Evolutionary conservation across 2,888 invertebrate genomes (phyloP).

Genomic region (Pedicia rivosa): DNA sequence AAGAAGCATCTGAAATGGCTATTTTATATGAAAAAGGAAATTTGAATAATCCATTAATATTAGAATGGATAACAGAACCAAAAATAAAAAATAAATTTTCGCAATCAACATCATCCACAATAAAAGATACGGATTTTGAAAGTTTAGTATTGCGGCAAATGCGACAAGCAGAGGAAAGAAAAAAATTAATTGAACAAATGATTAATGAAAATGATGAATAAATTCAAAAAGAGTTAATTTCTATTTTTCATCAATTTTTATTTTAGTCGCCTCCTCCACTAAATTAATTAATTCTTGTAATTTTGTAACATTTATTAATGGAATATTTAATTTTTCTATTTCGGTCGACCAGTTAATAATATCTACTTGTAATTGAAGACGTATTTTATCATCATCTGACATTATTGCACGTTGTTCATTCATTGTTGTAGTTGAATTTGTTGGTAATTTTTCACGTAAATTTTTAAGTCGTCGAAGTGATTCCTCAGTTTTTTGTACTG

Average conservation of each 20-base stretch:
- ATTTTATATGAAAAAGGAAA: slow-evolving; percentile 42
- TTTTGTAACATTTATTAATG: slow-evolving; percentile 39
- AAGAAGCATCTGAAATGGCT: slow-evolving; percentile 46
- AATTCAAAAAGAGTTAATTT: too few relatives aligned
- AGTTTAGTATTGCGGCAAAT: slow-evolving; percentile 62
- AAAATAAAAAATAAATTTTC: slow-evolving; percentile 23
- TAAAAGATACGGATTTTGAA: slow-evolving; percentile 61
- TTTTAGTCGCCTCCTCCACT: slow-evolving; percentile 43
- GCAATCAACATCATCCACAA: slow-evolving; percentile 21
- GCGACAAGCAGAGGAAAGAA: slow-evolving; percentile 73
- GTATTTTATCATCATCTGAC: slow-evolving; percentile 87
- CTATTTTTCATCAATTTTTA: slow-evolving; percentile 15
- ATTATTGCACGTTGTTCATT: slow-evolving; percentile 30
- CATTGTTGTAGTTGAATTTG: slow-evolving; percentile 14
- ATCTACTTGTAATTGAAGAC: slow-evolving; percentile 77
- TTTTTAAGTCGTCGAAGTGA: slow-evolving; percentile 80
- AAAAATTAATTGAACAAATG: slow-evolving; percentile 55
- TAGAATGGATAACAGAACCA: slow-evolving; percentile 48
- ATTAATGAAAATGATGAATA: slow-evolving; percentile 21
- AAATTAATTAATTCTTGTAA: slow-evolving; percentile 41
- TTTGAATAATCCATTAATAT: slow-evolving; percentile 49
- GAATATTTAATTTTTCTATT: slow-evolving; percentile 37
- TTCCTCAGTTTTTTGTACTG: slow-evolving; percentile 91
- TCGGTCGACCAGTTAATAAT: slow-evolving; percentile 56
- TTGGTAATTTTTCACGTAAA: slow-evolving; percentile 43